Base-by-base conservation (phyloP, 2,888 invertebrate species). In the Anthophora plumipes region DNA sequence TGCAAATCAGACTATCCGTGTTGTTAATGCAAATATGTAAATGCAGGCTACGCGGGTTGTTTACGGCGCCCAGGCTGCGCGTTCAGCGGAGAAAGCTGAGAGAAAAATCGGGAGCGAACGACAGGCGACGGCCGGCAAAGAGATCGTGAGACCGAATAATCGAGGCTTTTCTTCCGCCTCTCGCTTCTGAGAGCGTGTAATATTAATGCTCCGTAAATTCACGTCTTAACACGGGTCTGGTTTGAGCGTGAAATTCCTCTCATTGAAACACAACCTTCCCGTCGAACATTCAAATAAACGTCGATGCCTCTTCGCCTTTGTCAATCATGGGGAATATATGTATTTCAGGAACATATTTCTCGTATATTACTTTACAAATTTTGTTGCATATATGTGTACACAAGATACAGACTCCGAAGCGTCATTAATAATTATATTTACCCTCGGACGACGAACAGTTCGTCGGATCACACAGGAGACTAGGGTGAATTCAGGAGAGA, bases 11-110 rank as follows among this genome's bases (percentile, higher is more conserved):
- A 84, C 87, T 84, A 84, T 89, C 86, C 82, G 83, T 87, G 88
- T 87, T 88, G 89, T 89, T 89, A 88, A 89, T 89, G 86, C 87
- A 84, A 90, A 90, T 88, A 89, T 90, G 90, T 83, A 89, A 90
- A 90, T 89, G 86, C 64, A 72, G 66, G 69, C 60, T 76, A 77
- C 48, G 61, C 57, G 67, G 77, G 82, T 86, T 89, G 89, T 89
- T 89, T 88, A 90, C 87, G 77, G 84, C 72, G 76, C 57, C 76
- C 71, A 74, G 37, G 72, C 74, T 80, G 84, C 75, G 84, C 76
- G 82, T 81, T 80, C 82, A 63, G 64, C 64, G 59, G 64, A 48
- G 60, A 20, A n/a, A 63, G 61, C 43, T 43, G 60, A 83, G 82
- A 84, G 83, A 86, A 86, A 86, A 86, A 84, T 82, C 80, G 84